Conservation (phyloP, 1,140 invertebrate species). For the Drosophila pandora region DNA sequence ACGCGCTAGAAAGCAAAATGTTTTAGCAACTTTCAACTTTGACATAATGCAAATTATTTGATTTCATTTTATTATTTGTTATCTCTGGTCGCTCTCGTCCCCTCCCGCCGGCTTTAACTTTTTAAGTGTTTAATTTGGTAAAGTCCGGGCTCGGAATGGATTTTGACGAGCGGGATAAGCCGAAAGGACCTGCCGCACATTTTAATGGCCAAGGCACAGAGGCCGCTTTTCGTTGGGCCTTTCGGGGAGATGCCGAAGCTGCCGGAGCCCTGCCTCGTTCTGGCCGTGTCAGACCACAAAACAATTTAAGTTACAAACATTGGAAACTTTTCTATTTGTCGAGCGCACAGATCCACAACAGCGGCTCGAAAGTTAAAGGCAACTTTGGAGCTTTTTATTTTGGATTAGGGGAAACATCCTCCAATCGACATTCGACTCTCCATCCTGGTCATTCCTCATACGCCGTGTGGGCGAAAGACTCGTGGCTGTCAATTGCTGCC, state of each 20-base stretch:
- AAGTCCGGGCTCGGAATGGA: constrained; percentile 8
- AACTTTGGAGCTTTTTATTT: constrained; percentile 39
- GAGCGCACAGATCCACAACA: constrained; percentile 51
- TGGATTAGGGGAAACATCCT: constrained; percentile 10
- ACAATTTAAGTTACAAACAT: constrained; percentile 76
- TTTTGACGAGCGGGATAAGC: constrained; percentile 4
- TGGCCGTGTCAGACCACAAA: constrained; percentile 71
- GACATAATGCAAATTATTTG: constrained; percentile 71
- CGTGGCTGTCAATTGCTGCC: constrained; percentile 36
- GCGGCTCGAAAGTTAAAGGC: constrained; percentile 31
- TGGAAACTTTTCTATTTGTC: constrained; percentile 72
- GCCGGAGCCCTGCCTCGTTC: constrained; percentile 10
- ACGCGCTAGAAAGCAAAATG: constrained; percentile 55
- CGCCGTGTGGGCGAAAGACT: constrained; percentile 13
- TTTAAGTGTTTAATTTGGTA: constrained; percentile 48
- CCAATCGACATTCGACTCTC: background rate
- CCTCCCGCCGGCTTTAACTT: constrained; percentile 17
- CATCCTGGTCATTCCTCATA: constrained; percentile 11
- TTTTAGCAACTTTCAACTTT: constrained; percentile 69
- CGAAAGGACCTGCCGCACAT: constrained; percentile 50
- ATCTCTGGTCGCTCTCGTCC: constrained; percentile 19
- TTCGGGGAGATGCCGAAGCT: too few relatives aligned
- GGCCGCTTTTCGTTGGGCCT: constrained; percentile 53
- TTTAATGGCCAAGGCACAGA: constrained; percentile 66
- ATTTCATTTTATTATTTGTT: constrained; percentile 70